These are phyloP conservation scores for Triplophysa siluroides DNA, from an alignment of 2,113 vertebrate species.

Conservation along the genomic window DNA sequence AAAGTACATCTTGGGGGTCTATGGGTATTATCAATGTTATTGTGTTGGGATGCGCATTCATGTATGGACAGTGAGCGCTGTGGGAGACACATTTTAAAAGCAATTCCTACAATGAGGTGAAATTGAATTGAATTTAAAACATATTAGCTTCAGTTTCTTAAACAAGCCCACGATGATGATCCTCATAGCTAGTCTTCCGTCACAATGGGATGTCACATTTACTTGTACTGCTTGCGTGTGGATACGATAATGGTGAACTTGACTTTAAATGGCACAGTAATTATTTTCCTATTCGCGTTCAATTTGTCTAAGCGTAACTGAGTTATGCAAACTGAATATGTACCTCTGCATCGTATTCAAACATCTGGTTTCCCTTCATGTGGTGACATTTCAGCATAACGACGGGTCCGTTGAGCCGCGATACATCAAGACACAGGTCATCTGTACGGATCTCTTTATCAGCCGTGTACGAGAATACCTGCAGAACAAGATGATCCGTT, in stretches of 20 bases:
- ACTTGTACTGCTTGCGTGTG: too few relatives aligned
- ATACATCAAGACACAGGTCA: constrained; percentile 95
- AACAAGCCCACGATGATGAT: too few relatives aligned
- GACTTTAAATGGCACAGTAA: neutral
- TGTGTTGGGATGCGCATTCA: too few relatives aligned
- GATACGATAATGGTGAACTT: neutral
- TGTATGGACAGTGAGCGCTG: too few relatives aligned
- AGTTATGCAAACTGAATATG: too few relatives aligned
- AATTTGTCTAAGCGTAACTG: neutral
- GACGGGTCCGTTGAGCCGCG: constrained; percentile 91
- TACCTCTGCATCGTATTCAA: constrained; percentile 98
- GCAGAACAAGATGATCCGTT: constrained; percentile 48
- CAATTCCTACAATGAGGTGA: too few relatives aligned
- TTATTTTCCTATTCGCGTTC: neutral
- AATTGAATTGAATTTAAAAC: too few relatives aligned
- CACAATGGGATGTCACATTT: neutral
- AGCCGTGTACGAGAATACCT: constrained; percentile 98
- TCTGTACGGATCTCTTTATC: constrained; percentile 98
- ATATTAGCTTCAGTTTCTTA: neutral
- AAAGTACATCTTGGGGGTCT: too few relatives aligned
- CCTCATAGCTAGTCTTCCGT: too few relatives aligned
- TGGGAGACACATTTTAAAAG: too few relatives aligned
- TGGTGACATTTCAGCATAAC: constrained; percentile 98
- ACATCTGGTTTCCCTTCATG: constrained; percentile 98
- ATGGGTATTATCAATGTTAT: too few relatives aligned